Percentiles rank a stretch among this genome's conserved stretches.
These are phyloP conservation scores for Lepus europaeus DNA, from an alignment of 2,113 vertebrate genomes.

Conservation along the genomic window DNA sequence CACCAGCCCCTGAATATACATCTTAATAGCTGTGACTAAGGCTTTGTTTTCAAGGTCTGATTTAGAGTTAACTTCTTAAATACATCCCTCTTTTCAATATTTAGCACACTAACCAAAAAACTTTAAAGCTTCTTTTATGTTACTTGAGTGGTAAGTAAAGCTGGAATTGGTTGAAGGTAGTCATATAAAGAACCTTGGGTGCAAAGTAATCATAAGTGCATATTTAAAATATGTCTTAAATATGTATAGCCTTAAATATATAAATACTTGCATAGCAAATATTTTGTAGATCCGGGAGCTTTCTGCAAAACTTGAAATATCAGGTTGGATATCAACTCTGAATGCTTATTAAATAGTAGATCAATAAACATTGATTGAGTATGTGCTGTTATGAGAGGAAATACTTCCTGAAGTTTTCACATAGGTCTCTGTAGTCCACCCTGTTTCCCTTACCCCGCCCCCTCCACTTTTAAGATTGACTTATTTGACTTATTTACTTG, in stretches of 20 bases:
- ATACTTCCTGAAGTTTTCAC: constrained; percentile 34
- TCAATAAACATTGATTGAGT: constrained; percentile 36
- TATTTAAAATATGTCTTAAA: constrained; percentile 32
- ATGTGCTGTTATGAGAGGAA: constrained; percentile 32
- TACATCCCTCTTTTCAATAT: not conserved
- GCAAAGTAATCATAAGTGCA: constrained; percentile 42
- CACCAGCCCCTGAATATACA: not conserved
- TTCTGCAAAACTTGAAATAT: constrained; percentile 37
- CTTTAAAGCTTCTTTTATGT: not conserved
- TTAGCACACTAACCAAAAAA: constrained; percentile 58
- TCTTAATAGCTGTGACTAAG: constrained; percentile 4
- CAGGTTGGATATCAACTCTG: constrained; percentile 15
- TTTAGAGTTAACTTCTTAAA: constrained; percentile 60
- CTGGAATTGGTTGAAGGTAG: not conserved
- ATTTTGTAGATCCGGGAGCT: constrained; percentile 35
- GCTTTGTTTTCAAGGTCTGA: constrained; percentile 57
- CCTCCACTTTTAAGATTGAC: no score
- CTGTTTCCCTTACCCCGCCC: not conserved
- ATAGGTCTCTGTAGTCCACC: not conserved
- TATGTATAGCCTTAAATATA: constrained; percentile 43
- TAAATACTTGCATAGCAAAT: constrained; percentile 10
- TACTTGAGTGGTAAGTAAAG: constrained; percentile 52
- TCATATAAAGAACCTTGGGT: constrained; percentile 16
- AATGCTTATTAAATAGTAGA: constrained; percentile 40
- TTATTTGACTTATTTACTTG: no score